Percentiles rank a stretch among this genome's conserved stretches.
Conservation (phyloP, 2,797 vertebrate genomes). For the Amblyraja radiata region DNA sequence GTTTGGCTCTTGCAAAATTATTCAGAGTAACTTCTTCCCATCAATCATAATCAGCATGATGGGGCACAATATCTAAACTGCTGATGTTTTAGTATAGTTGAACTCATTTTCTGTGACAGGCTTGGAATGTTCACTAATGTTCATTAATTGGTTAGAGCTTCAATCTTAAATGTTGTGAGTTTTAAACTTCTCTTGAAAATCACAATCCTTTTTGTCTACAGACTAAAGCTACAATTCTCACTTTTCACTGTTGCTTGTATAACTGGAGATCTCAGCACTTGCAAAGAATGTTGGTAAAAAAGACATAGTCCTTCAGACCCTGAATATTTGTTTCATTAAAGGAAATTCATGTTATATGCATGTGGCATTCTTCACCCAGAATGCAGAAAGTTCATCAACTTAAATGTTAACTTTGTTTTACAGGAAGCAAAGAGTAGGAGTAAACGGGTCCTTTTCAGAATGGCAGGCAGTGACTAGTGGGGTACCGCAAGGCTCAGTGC, state of each 20-base stretch:
- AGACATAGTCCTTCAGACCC: background rate
- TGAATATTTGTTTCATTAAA: background rate
- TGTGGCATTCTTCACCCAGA: background rate
- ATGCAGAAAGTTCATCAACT: background rate
- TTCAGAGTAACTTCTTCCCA: background rate
- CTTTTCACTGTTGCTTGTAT: background rate
- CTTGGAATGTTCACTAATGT: background rate
- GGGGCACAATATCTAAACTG: background rate
- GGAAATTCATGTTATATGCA: background rate
- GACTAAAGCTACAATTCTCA: too few species aligned
- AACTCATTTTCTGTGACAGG: background rate
- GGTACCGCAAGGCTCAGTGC: too few species aligned
- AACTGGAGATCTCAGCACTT: background rate
- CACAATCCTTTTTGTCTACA: background rate
- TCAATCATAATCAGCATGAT: background rate
- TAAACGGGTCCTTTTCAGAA: too few species aligned
- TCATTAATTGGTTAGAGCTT: too few species aligned
- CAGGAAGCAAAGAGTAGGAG: too few species aligned
- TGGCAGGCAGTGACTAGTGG: too few species aligned
- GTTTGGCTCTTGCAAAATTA: background rate
- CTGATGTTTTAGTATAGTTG: background rate
- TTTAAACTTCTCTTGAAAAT: background rate
- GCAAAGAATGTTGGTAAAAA: background rate
- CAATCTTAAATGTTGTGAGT: background rate
- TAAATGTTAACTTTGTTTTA: background rate